Conservation (phyloP, 2,797 vertebrate genomes). For the Lutjanus argentimaculatus region DNA sequence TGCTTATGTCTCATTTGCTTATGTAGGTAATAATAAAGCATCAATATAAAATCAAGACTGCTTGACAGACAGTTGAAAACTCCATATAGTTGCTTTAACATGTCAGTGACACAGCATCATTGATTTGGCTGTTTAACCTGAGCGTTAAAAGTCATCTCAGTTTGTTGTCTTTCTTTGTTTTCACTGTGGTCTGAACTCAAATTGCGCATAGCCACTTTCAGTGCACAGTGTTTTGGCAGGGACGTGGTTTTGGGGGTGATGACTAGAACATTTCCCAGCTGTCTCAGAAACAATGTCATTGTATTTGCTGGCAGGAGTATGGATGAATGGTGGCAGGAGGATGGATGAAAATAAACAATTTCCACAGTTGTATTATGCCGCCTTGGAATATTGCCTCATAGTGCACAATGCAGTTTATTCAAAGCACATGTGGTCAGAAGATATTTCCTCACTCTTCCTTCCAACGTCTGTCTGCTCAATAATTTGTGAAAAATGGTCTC, state of each 20-base stretch:
- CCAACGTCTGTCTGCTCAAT: slow-evolving; percentile 39
- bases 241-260: slow-evolving; percentile 62
- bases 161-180: slow-evolving; percentile 19
- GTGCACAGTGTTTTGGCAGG: slow-evolving; percentile 63
- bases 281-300: slow-evolving; percentile 78
- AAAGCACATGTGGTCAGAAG: slow-evolving; percentile 57
- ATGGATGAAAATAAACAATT: slow-evolving; percentile 77
- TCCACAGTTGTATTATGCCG: slow-evolving; percentile 67
- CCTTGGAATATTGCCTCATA: slow-evolving; percentile 72
- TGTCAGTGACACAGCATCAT: not conserved
- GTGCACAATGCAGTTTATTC: slow-evolving; percentile 65
- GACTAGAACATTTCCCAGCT: slow-evolving; percentile 74
- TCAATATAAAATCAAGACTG: no score
- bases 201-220: slow-evolving; percentile 48
- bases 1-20: no score
- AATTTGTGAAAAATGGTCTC: slow-evolving; percentile 43
- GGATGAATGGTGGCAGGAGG: slow-evolving; percentile 75
- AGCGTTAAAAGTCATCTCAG: slow-evolving; percentile 7
- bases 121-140: not conserved
- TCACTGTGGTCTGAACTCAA: slow-evolving; percentile 41
- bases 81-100: not conserved
- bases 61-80: no score
- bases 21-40: no score
- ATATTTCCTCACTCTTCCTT: slow-evolving; percentile 42
- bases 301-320: slow-evolving; percentile 73